Percentiles rank a stretch among this genome's conserved stretches.
phyloP scores from a whole-genome alignment of 2,113 vertebrate species.

The Semicossyphus pulcher region DNA sequence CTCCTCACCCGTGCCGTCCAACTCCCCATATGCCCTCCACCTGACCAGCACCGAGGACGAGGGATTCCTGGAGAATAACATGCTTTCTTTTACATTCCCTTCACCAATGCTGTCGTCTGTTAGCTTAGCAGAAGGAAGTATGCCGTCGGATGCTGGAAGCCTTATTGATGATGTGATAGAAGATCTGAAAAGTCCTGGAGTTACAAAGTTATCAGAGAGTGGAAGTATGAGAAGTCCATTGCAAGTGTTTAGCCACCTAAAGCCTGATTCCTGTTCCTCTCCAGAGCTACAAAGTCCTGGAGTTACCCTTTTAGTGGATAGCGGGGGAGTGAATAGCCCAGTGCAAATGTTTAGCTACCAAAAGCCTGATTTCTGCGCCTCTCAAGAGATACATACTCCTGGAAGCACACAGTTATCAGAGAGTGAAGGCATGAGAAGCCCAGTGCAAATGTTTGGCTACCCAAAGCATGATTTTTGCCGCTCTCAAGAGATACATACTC shows the following conservation, averaged over 20 bases:
- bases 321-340: neutral
- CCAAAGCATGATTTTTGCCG: neutral
- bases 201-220: neutral
- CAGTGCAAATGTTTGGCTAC: neutral
- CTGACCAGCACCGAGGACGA: constrained; percentile 9
- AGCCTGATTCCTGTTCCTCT: neutral
- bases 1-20: neutral
- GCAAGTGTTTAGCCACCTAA: neutral
- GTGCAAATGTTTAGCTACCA: neutral
- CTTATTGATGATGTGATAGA: constrained; percentile 3
- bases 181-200: neutral
- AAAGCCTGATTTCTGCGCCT: neutral
- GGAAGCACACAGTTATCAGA: neutral
- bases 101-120: constrained; percentile 34
- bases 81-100: constrained; percentile 58
- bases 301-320: no score
- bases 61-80: constrained; percentile 31
- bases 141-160: constrained; percentile 3
- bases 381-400: neutral
- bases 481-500: no score
- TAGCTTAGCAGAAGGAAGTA: constrained; percentile 31
- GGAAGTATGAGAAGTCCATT: neutral
- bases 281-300: no score
- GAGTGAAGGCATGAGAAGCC: neutral
- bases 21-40: neutral